These are phyloP conservation scores for Mionectes macconnelli DNA, from an alignment of 2,113 vertebrate species.

Conservation along the genomic window DNA sequence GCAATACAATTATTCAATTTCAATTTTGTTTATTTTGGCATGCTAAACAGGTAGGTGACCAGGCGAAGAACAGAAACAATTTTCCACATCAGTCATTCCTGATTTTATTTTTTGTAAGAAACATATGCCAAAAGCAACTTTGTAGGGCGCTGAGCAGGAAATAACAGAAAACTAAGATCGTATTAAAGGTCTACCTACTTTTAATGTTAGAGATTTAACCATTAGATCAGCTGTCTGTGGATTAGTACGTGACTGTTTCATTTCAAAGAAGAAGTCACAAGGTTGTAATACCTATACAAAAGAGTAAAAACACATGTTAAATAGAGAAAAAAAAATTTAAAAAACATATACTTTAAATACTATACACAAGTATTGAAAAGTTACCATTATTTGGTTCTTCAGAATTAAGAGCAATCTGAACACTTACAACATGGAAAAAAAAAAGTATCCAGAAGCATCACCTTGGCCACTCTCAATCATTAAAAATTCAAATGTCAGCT, in stretches of 20 bases:
- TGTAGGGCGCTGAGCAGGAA: background rate
- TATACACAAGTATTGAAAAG: background rate
- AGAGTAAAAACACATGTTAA: background rate
- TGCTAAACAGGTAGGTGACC: background rate
- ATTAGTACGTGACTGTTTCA: slow-evolving; percentile 69
- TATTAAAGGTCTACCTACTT: slow-evolving; percentile 72
- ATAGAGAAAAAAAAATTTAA: background rate
- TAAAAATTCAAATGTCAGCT: background rate
- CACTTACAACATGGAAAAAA: background rate
- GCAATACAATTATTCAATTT: background rate
- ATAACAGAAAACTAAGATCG: background rate
- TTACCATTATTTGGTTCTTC: background rate
- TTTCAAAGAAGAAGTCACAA: slow-evolving; percentile 88
- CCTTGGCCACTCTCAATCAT: background rate
- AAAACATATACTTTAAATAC: background rate
- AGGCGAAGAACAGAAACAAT: background rate
- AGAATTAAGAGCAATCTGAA: background rate
- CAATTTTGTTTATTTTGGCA: background rate
- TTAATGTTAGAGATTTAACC: slow-evolving; percentile 86
- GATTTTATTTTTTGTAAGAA: background rate
- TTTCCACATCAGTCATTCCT: background rate
- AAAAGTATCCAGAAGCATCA: background rate
- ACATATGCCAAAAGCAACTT: background rate
- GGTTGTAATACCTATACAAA: slow-evolving; percentile 84
- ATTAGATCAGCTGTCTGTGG: slow-evolving; percentile 85